Base-by-base conservation (phyloP, 2,888 invertebrate genomes). In the Cephus sareptanus region DNA sequence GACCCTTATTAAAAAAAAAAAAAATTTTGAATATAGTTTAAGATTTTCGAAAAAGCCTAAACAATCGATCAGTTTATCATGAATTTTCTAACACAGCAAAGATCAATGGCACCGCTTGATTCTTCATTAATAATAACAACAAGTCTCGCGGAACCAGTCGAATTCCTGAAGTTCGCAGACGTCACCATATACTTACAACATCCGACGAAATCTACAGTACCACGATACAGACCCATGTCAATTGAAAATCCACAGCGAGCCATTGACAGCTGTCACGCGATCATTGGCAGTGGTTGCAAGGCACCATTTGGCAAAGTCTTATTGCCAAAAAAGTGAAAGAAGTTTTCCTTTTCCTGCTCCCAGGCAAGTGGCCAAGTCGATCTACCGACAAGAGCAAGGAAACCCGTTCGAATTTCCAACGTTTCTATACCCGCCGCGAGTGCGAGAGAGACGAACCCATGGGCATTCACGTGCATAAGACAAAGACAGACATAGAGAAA, bases 11-110 rank as follows among this genome's bases (percentile, higher is more conserved):
- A 56, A 56, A 40, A 23, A 23, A 37, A 37, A 40, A 33, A 33
- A 33, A 37, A 23, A 6, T 9, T 56, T 9, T 56, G 6, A 23
- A 23, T 23, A 23, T 9, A 56, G 40, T 40, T 40, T 1, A 23
- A 40, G 1, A 56, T 56, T 56, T 40, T 56, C 15, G 9, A 23
- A 56, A 56, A 56, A 56, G 15, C 6, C 4, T 2, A 9, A 56
- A 56, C 0, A 0, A 2, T 9, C 23, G 2, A 23, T 23, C 2
- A 3, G 2, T 23, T 9, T 23, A 9, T 23, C 9, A 0, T 9
- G 6, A 4, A 23, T 56, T 56, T 56, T 56, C 23, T 56, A 40
- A 15, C 40, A 1, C 23, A 6, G 56, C 56, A 15, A 56, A 23
- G 56, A 56, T 56, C 56, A 56, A 56, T 9, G 23, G 9, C 23